A percentile compares a stretch with the other conserved stretches of the same genome.
phyloP scores from a whole-genome alignment of 1,140 invertebrate genomes.

The Oncopeltus fasciatus region DNA sequence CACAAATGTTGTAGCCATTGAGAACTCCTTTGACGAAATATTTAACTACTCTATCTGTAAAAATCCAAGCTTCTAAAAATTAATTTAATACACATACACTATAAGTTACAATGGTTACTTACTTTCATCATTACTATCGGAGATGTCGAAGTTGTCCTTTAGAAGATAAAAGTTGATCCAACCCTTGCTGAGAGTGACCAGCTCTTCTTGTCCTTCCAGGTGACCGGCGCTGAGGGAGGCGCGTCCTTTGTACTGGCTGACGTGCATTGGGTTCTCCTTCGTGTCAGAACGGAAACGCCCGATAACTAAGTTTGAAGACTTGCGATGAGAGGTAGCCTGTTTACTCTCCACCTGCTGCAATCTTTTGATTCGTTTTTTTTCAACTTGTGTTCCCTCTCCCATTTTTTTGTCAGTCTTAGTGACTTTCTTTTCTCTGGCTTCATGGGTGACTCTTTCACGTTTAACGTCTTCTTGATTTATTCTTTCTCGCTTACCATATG shows the following conservation, averaged over 20 bases:
- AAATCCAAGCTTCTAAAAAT: too few species aligned
- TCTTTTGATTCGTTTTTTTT: not conserved
- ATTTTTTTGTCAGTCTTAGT: too few species aligned
- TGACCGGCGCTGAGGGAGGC: constrained; percentile 6
- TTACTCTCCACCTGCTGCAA: not conserved
- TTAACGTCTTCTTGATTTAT: too few species aligned
- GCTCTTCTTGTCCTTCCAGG: constrained; percentile 23
- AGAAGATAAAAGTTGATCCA: constrained; percentile 30
- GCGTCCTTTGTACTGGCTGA: constrained; percentile 17
- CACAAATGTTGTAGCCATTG: too few species aligned
- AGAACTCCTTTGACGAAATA: too few species aligned
- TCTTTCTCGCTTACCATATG: too few species aligned
- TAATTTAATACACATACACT: too few species aligned
- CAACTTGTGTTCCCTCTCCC: not conserved
- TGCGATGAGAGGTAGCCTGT: not conserved
- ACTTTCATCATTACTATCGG: constrained; percentile 21
- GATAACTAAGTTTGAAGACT: not conserved
- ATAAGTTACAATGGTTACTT: too few species aligned
- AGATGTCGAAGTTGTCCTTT: constrained; percentile 21
- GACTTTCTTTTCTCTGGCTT: too few species aligned
- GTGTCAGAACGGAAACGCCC: not conserved
- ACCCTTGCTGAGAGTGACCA: constrained; percentile 27
- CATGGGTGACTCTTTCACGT: too few species aligned
- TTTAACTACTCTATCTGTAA: too few species aligned
- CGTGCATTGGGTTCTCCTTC: constrained; percentile 3